Conservation (phyloP, 2,113 vertebrate genomes). For the Chrysemys picta region DNA sequence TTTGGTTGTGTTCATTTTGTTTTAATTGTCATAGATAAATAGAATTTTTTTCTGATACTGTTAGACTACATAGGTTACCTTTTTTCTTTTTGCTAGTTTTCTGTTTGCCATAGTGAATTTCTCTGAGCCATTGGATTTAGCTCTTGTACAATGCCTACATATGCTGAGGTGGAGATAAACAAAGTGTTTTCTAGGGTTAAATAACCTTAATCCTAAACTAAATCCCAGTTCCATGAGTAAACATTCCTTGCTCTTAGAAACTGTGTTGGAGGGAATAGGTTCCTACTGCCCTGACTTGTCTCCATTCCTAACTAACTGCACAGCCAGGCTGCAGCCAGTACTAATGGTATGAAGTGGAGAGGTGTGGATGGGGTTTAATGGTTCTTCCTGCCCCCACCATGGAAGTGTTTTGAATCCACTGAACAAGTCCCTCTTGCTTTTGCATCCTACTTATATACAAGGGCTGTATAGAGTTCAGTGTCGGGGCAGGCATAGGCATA, state of each 20-base stretch:
- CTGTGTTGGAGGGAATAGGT: background rate
- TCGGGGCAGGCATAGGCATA: background rate
- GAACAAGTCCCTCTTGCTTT: background rate
- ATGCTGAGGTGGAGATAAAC: background rate
- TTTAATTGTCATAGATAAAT: background rate
- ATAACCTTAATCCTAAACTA: background rate
- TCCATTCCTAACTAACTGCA: background rate
- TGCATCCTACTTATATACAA: too few species aligned
- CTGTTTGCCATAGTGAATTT: background rate
- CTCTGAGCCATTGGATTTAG: background rate
- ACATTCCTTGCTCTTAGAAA: background rate
- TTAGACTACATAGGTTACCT: background rate
- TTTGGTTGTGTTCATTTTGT: background rate
- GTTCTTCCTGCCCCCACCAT: background rate
- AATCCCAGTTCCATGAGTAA: background rate
- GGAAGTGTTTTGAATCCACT: background rate
- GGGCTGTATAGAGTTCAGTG: background rate
- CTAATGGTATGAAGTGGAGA: background rate
- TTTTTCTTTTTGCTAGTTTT: background rate
- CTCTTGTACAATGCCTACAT: background rate
- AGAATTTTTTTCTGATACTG: background rate
- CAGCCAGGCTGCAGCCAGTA: background rate
- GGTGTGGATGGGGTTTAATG: background rate
- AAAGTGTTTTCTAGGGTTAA: background rate
- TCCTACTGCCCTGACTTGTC: background rate